Conservation (phyloP, 2,113 vertebrate genomes). For the Gadus macrocephalus region DNA sequence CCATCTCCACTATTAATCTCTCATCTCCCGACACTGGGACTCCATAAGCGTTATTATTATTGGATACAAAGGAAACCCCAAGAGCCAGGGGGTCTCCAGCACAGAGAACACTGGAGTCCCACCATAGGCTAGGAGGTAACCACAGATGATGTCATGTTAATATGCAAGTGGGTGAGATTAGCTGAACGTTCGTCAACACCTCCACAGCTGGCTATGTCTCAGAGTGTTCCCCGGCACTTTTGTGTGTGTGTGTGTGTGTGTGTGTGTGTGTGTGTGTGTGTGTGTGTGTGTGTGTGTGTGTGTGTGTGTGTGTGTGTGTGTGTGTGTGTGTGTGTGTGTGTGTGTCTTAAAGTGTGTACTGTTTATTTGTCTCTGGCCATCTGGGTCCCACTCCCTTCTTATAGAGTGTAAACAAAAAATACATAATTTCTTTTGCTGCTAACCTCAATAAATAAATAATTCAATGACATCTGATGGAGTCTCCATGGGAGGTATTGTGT, state of each 20-base stretch:
- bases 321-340: too few species aligned
- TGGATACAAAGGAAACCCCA: constrained; percentile 20
- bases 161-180: constrained; percentile 32
- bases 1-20: constrained; percentile 6
- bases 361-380: constrained; percentile 29
- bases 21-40: constrained; percentile 37
- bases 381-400: constrained; percentile 38
- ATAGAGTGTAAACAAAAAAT: constrained; percentile 10
- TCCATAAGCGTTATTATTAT: constrained; percentile 39
- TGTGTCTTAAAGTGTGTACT: too few species aligned
- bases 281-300: constrained; percentile 7
- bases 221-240: too few species aligned
- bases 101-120: constrained; percentile 47
- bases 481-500: constrained; percentile 9
- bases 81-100: constrained; percentile 60
- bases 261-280: too few species aligned
- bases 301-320: too few species aligned
- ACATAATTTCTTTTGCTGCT: neutral
- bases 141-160: constrained; percentile 56
- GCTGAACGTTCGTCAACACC: constrained; percentile 6
- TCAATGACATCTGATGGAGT: constrained; percentile 42
- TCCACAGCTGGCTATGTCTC: constrained; percentile 44
- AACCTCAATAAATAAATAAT: constrained; percentile 52
- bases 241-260: neutral
- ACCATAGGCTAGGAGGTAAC: constrained; percentile 40